phyloP scores from a whole-genome alignment of 2,888 invertebrate genomes.

The Pollenia angustigena region DNA sequence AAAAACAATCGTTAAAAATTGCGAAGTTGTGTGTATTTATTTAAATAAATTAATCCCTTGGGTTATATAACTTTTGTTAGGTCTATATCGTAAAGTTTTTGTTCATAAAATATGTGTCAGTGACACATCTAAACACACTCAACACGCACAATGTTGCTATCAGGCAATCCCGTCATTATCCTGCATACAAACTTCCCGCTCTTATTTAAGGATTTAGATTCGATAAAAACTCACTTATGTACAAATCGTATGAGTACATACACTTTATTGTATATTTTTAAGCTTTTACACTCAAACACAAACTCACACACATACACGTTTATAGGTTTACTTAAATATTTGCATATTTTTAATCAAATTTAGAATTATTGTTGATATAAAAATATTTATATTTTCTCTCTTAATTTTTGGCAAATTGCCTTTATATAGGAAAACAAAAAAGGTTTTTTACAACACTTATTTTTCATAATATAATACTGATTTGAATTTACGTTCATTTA shows the following conservation, averaged over 20 bases:
- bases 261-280: not conserved
- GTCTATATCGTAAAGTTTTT: conserved; percentile 42
- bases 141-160: conserved; percentile 9
- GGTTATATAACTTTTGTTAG: conserved; percentile 62
- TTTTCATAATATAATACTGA: conserved; percentile 28
- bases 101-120: conserved; percentile 5
- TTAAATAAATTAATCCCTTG: conserved; percentile 71
- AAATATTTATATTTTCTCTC: conserved; percentile 18
- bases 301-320: not conserved
- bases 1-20: conserved; percentile 44
- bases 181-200: not conserved
- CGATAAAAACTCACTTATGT: not conserved
- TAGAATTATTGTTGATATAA: conserved; percentile 54
- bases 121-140: not conserved
- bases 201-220: conserved; percentile 31
- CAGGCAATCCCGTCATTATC: conserved; percentile 40
- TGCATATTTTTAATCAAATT: conserved; percentile 72
- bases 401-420: conserved; percentile 55
- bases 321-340: conserved; percentile 48
- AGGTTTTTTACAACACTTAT: not conserved
- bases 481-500: conserved; percentile 47
- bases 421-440: not conserved
- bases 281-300: not conserved
- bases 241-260: not conserved
- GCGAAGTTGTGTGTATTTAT: conserved; percentile 63